A percentile compares a stretch with the other conserved stretches of the same genome.
Conservation (phyloP, 2,113 vertebrate species). For the Barnardius zonarius region DNA sequence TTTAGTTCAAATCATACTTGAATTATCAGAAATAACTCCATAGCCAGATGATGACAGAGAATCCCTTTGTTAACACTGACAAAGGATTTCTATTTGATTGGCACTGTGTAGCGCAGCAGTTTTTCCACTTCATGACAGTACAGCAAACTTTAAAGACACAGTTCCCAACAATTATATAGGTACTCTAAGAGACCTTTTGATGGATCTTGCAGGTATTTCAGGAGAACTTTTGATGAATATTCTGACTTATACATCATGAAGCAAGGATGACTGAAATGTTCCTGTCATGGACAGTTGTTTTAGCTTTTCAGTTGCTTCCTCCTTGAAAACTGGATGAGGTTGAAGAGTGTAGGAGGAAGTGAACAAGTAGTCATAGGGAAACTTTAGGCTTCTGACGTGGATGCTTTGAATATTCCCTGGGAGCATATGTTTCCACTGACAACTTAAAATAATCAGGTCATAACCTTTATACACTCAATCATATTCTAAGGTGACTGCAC, state of each 20-base stretch:
- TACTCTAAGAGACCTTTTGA: not conserved
- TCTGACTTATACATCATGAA: not conserved
- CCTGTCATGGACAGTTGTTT: fast-evolving
- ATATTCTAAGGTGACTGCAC: not conserved
- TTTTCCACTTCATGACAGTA: not conserved
- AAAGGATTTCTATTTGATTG: not conserved
- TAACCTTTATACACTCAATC: not conserved
- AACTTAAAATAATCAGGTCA: not conserved
- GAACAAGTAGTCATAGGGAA: not conserved
- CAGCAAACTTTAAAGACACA: not conserved
- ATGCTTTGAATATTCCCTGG: not conserved
- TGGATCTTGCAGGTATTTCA: not conserved
- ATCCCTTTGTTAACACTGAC: not conserved
- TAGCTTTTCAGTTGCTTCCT: not conserved
- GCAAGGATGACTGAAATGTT: not conserved
- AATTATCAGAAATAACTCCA: not conserved
- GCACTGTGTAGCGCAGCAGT: not conserved
- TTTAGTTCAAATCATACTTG: not conserved
- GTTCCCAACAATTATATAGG: not conserved
- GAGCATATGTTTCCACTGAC: not conserved
- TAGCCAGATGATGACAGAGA: not conserved
- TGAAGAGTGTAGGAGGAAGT: not conserved
- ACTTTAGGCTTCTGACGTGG: not conserved
- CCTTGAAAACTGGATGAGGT: not conserved
- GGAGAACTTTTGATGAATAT: not conserved